phyloP scores from a whole-genome alignment of 1,140 invertebrate genomes.

The Cotesia typhae region DNA sequence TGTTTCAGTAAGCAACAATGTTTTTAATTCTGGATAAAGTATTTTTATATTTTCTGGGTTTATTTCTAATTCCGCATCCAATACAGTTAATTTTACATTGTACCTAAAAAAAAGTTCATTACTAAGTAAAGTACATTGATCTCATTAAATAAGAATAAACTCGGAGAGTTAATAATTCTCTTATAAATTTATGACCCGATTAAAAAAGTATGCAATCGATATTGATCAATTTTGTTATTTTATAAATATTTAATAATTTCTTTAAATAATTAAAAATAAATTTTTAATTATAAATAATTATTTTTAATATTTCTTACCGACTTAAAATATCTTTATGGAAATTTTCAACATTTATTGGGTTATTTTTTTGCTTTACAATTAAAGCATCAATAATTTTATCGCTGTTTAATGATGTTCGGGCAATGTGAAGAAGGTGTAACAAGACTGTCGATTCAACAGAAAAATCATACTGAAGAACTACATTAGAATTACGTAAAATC shows the following conservation, averaged over 20 bases:
- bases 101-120: constrained; percentile 43
- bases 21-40: constrained; percentile 42
- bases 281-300: too few species aligned
- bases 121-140: constrained; percentile 10
- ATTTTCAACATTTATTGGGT: constrained; percentile 2
- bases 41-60: constrained; percentile 36
- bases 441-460: constrained; percentile 45
- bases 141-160: too few species aligned
- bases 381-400: constrained; percentile 34
- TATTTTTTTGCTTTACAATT: constrained; percentile 24
- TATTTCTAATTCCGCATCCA: constrained; percentile 21
- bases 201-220: too few species aligned
- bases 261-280: too few species aligned
- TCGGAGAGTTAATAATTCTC: too few species aligned
- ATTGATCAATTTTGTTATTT: too few species aligned
- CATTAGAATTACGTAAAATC: constrained; percentile 44
- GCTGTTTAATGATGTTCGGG: constrained; percentile 34
- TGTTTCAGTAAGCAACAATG: constrained; percentile 43
- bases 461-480: constrained; percentile 48
- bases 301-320: too few species aligned
- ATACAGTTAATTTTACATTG: constrained; percentile 36
- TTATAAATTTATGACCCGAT: too few species aligned
- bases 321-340: background rate
- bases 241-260: too few species aligned
- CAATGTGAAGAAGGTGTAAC: constrained; percentile 46